These are phyloP conservation scores for Himalopsyche phryganea DNA, from an alignment of 1,140 invertebrate species.

Conservation along the genomic window DNA sequence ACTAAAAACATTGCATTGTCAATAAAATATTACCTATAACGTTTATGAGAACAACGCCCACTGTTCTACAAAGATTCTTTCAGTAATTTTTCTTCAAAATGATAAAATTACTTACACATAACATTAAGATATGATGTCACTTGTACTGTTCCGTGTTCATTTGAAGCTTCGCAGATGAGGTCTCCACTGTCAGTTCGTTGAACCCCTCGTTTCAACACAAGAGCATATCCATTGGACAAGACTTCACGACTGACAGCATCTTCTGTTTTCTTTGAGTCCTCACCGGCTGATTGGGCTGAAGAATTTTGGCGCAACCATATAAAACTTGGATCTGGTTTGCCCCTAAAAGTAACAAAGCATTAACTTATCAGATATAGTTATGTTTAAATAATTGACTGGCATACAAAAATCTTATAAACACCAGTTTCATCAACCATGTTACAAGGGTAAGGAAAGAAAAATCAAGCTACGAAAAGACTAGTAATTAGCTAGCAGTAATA, in stretches of 20 bases:
- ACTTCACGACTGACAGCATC: conserved; percentile 34
- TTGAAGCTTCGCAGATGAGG: conserved; percentile 73
- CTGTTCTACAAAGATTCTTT: too few species aligned
- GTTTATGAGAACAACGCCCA: too few species aligned
- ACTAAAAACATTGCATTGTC: too few species aligned
- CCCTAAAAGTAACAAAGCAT: conserved; percentile 14
- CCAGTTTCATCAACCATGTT: too few species aligned
- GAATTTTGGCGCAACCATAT: conserved; percentile 19
- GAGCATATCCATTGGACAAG: conserved; percentile 52
- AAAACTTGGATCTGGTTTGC: conserved; percentile 26
- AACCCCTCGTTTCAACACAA: conserved; percentile 58
- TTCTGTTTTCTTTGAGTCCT: background rate
- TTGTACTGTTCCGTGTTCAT: conserved; percentile 67
- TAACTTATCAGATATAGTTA: too few species aligned
- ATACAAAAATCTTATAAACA: too few species aligned
- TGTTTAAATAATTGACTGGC: too few species aligned
- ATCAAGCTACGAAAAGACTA: too few species aligned
- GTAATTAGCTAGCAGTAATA: too few species aligned
- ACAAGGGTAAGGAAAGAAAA: too few species aligned
- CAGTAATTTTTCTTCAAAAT: too few species aligned
- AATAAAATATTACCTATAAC: too few species aligned
- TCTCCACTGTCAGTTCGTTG: conserved; percentile 61
- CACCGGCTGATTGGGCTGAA: conserved; percentile 1
- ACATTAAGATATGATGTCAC: conserved; percentile 70
- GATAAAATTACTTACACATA: conserved; percentile 73